phyloP scores from a whole-genome alignment of 2,888 invertebrate species.

The Dichetophora obliterata region DNA sequence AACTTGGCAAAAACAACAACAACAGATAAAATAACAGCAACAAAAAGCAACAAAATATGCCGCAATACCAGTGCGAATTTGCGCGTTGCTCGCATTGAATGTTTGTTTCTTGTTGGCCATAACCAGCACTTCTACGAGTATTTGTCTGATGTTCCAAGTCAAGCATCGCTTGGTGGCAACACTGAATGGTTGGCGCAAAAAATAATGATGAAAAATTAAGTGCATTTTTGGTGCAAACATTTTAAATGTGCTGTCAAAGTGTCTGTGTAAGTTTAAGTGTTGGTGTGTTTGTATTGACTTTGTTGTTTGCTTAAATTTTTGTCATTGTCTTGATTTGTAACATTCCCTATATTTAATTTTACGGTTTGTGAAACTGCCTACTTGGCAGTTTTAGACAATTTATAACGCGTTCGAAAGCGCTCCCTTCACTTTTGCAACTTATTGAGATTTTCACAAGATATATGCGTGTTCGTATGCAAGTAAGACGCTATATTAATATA shows the following conservation, averaged over 20 bases:
- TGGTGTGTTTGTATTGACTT: not conserved
- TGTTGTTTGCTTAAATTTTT: not conserved
- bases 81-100: too few species aligned
- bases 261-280: not conserved
- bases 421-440: too few species aligned
- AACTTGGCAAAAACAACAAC: not conserved
- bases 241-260: conserved; percentile 4
- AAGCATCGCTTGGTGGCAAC: too few species aligned
- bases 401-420: too few species aligned
- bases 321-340: not conserved
- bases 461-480: not conserved
- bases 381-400: too few species aligned
- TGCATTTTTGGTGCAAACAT: conserved; percentile 1
- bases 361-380: not conserved
- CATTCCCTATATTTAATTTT: not conserved
- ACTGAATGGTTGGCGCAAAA: not conserved
- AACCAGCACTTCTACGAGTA: too few species aligned
- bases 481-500: not conserved
- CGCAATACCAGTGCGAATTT: not conserved
- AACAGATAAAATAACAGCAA: not conserved
- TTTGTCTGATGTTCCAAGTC: too few species aligned
- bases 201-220: not conserved
- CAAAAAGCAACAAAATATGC: not conserved
- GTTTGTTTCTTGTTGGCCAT: too few species aligned
- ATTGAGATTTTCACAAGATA: too few species aligned